These are phyloP conservation scores for Palythoa grandis DNA, from an alignment of 92 coral and sea anemone genomes.

Conservation along the genomic window DNA sequence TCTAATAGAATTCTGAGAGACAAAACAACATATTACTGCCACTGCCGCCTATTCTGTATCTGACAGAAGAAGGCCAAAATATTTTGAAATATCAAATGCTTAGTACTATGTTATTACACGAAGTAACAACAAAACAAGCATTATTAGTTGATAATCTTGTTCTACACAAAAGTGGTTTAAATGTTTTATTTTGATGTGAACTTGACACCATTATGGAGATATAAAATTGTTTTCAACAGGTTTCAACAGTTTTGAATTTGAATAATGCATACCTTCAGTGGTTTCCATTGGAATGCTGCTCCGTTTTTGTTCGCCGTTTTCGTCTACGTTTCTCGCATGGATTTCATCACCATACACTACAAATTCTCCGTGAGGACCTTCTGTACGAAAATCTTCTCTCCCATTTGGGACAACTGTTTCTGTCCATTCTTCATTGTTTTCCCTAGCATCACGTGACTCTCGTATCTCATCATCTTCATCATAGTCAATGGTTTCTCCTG, in stretches of 20 bases:
- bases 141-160: no score
- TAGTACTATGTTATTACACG: no score
- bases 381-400: neutral
- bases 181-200: no score
- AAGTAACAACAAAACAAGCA: no score
- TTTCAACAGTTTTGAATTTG: neutral
- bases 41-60: no score
- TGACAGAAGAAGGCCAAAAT: no score
- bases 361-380: constrained; percentile 31
- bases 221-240: no score
- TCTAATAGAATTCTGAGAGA: no score
- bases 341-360: constrained; percentile 24
- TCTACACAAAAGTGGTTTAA: no score
- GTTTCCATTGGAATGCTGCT: constrained; percentile 52
- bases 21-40: no score
- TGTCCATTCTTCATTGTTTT: neutral
- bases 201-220: no score
- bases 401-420: neutral
- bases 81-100: no score
- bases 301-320: constrained; percentile 40
- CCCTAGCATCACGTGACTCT: constrained; percentile 40
- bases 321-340: constrained; percentile 22
- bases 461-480: constrained; percentile 49
- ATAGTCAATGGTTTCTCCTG: constrained; percentile 30
- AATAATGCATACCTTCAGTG: constrained; percentile 10